These are phyloP conservation scores for Danio rerio DNA, from an alignment of 2,113 vertebrate genomes.

Conservation along the genomic window DNA sequence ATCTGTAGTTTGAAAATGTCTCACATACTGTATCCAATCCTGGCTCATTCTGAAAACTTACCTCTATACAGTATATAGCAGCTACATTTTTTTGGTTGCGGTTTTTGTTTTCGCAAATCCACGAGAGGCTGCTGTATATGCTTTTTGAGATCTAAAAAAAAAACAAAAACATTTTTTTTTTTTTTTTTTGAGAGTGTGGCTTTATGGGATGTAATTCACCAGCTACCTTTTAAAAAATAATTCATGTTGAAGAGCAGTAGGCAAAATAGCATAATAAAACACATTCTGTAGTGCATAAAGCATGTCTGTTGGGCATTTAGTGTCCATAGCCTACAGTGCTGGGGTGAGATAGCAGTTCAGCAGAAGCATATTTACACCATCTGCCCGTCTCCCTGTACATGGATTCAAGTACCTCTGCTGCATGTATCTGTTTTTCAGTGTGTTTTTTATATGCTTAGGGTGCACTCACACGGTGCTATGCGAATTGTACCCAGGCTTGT, in stretches of 20 bases:
- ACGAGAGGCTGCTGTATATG: no score
- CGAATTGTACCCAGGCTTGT: no score
- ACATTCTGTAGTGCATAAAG: conserved; percentile 13
- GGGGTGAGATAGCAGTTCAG: conserved; percentile 49
- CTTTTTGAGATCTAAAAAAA: no score
- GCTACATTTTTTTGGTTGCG: no score
- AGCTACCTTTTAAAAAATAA: not conserved
- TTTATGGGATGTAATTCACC: not conserved
- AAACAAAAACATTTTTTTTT: no score
- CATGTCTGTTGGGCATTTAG: conserved; percentile 8
- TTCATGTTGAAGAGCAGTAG: not conserved
- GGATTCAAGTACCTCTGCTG: not conserved
- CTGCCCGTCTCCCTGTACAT: conserved; percentile 36
- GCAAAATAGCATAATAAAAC: not conserved
- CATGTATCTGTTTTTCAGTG: conserved; percentile 23
- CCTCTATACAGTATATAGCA: no score
- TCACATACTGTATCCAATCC: no score
- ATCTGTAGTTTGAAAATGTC: no score
- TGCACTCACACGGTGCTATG: no score
- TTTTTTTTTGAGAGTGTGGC: not conserved
- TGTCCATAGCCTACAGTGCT: conserved; percentile 9
- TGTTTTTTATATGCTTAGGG: no score
- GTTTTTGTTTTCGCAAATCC: no score
- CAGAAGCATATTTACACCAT: conserved; percentile 51
- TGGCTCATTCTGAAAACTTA: no score